phyloP scores from a whole-genome alignment of 30 jellyfish, hydroid and myxozoan genomes.

The Hydra vulgaris region DNA sequence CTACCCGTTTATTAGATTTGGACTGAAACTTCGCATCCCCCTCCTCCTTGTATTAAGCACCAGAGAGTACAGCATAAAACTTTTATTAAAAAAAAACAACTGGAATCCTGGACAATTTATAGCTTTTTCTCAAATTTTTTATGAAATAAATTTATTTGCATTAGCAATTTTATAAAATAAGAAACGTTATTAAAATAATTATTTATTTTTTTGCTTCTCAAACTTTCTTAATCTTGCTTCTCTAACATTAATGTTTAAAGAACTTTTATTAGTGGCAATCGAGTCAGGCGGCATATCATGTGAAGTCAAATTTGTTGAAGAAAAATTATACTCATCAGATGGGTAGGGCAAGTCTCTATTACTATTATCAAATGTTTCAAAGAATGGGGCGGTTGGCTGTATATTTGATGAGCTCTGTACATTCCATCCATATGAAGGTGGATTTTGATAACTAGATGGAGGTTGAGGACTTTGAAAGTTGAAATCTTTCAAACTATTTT shows the following conservation, averaged over 20 bases:
- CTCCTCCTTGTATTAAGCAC: no score
- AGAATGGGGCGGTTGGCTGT: not conserved
- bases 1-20: no score
- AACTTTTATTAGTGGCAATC: not conserved
- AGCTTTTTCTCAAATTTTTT: no score
- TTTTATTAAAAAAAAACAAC: no score
- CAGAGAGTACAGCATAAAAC: no score
- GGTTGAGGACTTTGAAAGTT: slow-evolving; percentile 8
- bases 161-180: no score
- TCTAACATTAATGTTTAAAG: not conserved
- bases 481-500: slow-evolving; percentile 35
- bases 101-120: no score
- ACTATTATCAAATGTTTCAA: not conserved
- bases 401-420: not conserved
- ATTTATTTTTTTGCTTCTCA: not conserved
- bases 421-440: slow-evolving; percentile 25
- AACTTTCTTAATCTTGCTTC: not conserved
- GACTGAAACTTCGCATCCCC: no score
- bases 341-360: not conserved
- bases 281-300: not conserved
- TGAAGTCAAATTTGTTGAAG: not conserved
- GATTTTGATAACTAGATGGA: slow-evolving; percentile 5
- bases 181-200: no score
- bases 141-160: no score
- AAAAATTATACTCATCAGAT: not conserved